phyloP scores from a whole-genome alignment of 2,113 vertebrate genomes.

The Trachemys scripta region DNA sequence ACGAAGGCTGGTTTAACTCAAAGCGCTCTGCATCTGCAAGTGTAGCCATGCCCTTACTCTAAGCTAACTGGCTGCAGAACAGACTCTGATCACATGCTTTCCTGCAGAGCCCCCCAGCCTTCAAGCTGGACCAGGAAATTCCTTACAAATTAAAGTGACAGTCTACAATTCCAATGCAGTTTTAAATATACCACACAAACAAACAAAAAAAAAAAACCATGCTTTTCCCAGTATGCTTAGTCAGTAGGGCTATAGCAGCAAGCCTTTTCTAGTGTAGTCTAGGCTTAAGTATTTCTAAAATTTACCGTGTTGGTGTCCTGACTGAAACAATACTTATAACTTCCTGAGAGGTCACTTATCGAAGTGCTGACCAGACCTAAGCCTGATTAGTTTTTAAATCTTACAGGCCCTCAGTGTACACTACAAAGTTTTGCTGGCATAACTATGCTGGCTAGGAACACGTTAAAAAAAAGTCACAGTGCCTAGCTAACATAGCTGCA shows the following conservation, averaged over 20 bases:
- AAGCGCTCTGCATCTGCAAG: too few species aligned
- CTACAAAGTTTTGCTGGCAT: neutral
- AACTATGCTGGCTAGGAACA: neutral
- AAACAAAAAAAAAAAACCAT: too few species aligned
- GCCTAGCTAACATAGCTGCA: neutral
- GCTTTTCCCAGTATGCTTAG: too few species aligned
- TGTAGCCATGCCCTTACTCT: too few species aligned
- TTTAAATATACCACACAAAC: neutral
- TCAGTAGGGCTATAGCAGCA: neutral
- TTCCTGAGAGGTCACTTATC: neutral
- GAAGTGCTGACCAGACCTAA: neutral
- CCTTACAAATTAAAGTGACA: neutral
- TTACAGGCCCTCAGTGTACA: neutral
- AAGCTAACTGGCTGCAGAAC: neutral
- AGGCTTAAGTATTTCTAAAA: neutral
- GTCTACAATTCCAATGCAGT: neutral
- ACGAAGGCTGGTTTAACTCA: too few species aligned
- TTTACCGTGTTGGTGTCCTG: neutral
- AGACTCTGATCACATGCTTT: neutral
- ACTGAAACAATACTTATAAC: neutral
- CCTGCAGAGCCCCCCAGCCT: neutral
- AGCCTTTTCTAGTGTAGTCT: neutral
- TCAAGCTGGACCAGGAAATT: neutral
- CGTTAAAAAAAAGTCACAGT: neutral
- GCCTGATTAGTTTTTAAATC: neutral